These are phyloP conservation scores for Clarias gariepinus DNA, from an alignment of 2,113 vertebrate species.

Conservation along the genomic window DNA sequence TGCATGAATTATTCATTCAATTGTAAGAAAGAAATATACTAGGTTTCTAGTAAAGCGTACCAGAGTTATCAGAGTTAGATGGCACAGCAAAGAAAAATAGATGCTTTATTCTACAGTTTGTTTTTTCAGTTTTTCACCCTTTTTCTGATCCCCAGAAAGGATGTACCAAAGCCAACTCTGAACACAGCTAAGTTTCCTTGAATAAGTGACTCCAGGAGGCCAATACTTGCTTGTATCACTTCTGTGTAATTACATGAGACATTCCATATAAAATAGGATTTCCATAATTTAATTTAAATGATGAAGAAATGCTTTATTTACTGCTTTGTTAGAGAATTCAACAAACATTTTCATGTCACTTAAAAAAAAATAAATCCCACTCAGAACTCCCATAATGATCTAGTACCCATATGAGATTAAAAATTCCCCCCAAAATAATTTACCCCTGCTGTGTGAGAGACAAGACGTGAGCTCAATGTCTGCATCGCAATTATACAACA, in stretches of 20 bases:
- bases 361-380: neutral
- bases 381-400: neutral
- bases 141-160: neutral
- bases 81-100: neutral
- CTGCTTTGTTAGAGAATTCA: neutral
- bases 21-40: neutral
- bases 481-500: slow-evolving; percentile 29
- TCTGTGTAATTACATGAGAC: neutral
- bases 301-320: neutral
- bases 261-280: neutral
- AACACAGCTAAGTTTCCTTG: neutral
- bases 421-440: neutral
- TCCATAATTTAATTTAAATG: neutral
- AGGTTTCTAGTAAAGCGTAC: neutral
- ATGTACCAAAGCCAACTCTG: neutral
- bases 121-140: rapidly evolving
- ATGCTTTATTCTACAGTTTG: neutral
- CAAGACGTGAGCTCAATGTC: neutral
- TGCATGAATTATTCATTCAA: neutral
- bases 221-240: neutral
- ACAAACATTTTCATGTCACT: neutral
- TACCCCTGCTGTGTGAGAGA: neutral
- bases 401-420: neutral
- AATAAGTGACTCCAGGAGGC: neutral
- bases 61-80: neutral